Base-by-base conservation (phyloP, 2,888 invertebrate species). In the Elmis aenea region DNA sequence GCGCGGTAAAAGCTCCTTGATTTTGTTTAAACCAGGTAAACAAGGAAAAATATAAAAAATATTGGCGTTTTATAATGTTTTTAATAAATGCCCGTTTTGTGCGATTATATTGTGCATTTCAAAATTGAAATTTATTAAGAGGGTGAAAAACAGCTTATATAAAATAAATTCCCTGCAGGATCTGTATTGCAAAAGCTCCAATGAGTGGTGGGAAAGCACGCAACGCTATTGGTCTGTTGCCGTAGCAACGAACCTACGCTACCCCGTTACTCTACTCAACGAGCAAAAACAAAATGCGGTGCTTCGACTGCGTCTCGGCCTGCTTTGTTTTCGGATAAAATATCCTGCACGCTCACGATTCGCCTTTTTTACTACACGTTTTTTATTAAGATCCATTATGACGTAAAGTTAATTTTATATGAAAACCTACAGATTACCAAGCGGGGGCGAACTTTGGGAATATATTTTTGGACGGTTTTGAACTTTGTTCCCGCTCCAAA, bases 241-340 rank as follows among this genome's bases (percentile, higher is more conserved):
- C 59, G 61, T 58, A 52, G 59, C 56, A 57, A 62, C 62, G 58
- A 56, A 57, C 61, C 60, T 58, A 59, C 61, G 58, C 56, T 54
- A 47, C 57, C 57, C 54, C 54, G 49, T 46, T 42, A n/a, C n/a
- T 34, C 45, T 32, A 39, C 44, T 45, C 49, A 46, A 51, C 53
- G 51, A 53, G 59, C 59, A 63, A 65, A 64, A 65, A 64, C 63
- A 61, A 62, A 64, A 62, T 59, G 59, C 56, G 57, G 55, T 50
- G 55, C 57, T 39, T 41, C 34, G 42, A 38, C 34, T 38, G 28
- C 34, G 34, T 28, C 38, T 38, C 31, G 32, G 43, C 45, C 42
- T 34, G 46, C 49, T 36, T 44, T 50, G 40, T 50, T 48, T 42
- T 41, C 46, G 40, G 43, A 33, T 42, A 42, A 47, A 54, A 58